Evolutionary conservation across 2,113 vertebrate species (phyloP), one percentile per base, ranked within the genome.

Genomic region (Lepidothrix coronata): DNA sequence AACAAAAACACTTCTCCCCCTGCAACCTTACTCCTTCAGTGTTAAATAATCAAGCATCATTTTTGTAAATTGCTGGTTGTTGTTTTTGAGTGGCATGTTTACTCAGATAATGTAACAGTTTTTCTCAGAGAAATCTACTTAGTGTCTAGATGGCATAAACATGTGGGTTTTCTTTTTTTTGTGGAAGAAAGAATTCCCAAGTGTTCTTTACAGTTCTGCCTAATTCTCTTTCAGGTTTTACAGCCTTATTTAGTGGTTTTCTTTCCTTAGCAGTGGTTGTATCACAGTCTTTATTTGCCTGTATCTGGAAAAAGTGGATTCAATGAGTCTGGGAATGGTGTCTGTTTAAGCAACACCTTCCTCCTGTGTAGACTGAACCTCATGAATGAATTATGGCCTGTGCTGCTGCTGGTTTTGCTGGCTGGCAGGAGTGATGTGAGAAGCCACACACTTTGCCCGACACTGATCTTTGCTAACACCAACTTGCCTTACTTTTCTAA

Each of bases 41-140:
- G 91, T 96, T 97, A 97, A 98, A 97, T 97, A 96, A 96, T 97
- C 59, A 70, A 97, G 97, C 96, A 96, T 97, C 93, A 85, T 96
- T 98, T 97, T 96, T 97, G 83, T 95, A 97, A 98, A 98, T 98
- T 98, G 96, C 97, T 97, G 95, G 97, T 98, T 97, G 95, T 97
- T 98, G 95, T 96, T 94, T 97, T 96, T 98, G 98, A 98, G 81
- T 98, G 98, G 89, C 98, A 97, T 98, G 97, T 98, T 98, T 98
- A 98, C 96, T 92, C 91, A 96, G 97, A 98, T 98, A 98, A 95
- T 94, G 88, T 97, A 98, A 96, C 97, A 98, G 97, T 96, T 98
- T 97, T 97, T 98, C 95, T 98, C 94, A 93, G 97, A 97, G 96
- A 98, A 98, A 97, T 96, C 97, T 98, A 97, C 95, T 98, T 98